phyloP scores from a whole-genome alignment of 2,888 invertebrate genomes.

The Leptopilina drosophilae region DNA sequence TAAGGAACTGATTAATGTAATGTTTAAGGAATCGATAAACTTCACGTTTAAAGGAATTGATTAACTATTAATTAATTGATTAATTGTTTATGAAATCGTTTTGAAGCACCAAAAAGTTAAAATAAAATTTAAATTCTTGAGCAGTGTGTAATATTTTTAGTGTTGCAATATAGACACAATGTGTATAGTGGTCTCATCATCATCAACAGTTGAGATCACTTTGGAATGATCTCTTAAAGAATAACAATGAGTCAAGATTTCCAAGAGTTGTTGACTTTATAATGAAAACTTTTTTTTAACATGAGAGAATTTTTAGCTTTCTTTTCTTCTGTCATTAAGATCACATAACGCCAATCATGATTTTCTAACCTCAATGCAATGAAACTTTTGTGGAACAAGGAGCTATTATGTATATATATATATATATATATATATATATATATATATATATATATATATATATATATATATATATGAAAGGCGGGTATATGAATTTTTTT shows the following conservation, averaged over 20 bases:
- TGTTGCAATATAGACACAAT: neutral
- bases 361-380: conserved; percentile 25
- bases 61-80: too few species aligned
- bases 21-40: too few species aligned
- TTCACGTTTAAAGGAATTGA: too few species aligned
- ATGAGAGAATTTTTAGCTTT: neutral
- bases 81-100: too few species aligned
- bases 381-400: neutral
- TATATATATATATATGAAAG: neutral
- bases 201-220: neutral
- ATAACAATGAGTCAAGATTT: conserved; percentile 18
- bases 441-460: too few species aligned
- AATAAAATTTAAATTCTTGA: too few species aligned
- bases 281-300: neutral
- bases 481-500: neutral
- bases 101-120: too few species aligned
- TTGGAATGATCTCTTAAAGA: neutral
- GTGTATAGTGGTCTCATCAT: neutral
- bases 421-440: too few species aligned
- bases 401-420: neutral
- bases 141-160: too few species aligned
- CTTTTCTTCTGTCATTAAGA: conserved; percentile 35
- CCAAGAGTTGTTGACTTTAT: neutral
- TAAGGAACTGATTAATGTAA: too few species aligned
- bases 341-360: conserved; percentile 28